Percentiles rank a stretch among this genome's conserved stretches.
Evolutionary conservation across 2,113 vertebrate species (phyloP).

Genomic region (Glareola pratincola): DNA sequence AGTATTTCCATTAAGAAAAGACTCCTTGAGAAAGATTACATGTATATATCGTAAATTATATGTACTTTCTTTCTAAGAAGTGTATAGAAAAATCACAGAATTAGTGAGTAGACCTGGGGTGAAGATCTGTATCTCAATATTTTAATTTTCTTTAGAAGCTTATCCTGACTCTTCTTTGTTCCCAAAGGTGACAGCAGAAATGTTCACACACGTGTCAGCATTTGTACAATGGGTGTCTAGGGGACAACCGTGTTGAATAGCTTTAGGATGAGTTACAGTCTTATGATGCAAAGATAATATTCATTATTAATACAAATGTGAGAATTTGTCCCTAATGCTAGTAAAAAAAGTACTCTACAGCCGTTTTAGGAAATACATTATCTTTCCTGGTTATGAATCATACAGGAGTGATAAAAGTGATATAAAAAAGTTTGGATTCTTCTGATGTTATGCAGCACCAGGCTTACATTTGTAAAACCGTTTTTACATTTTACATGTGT

Average conservation of each 20-base stretch:
- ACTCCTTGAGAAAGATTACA: not conserved
- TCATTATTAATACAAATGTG: not conserved
- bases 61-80: not conserved
- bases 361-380: not conserved
- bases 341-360: not conserved
- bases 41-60: not conserved
- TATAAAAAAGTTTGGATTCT: not conserved
- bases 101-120: not conserved
- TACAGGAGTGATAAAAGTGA: not conserved
- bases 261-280: not conserved
- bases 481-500: not conserved
- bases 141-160: not conserved
- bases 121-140: not conserved
- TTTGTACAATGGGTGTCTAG: not conserved
- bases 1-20: not conserved
- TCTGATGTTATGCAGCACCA: not conserved
- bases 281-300: not conserved
- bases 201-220: not conserved
- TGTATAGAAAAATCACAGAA: not conserved
- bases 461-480: not conserved
- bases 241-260: not conserved
- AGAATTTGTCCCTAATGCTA: not conserved
- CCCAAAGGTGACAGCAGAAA: not conserved
- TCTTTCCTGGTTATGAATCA: not conserved
- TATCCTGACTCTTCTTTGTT: not conserved